Evolutionary conservation across 2,888 invertebrate genomes (phyloP), one percentile per base, ranked within the genome.

Genomic region (Monoplex corrugatus): DNA sequence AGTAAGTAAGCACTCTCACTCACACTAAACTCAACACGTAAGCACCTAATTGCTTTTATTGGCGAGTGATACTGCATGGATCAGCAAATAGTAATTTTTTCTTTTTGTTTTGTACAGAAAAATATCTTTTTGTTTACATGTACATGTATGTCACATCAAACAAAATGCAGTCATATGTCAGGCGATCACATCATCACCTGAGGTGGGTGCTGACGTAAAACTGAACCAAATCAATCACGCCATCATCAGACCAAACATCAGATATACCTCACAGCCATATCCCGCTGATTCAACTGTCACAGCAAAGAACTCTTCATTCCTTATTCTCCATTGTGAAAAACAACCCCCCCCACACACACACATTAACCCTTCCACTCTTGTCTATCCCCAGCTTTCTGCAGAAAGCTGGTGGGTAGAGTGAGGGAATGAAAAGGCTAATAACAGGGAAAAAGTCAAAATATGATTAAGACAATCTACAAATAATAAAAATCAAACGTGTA

Each of bases 21-120:
- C 32, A 86, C 63, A 86, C 86, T 28, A 86, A 2, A 86, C 63
- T 35, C 32, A 68, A 8, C 63, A 38, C 16, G 2, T 13, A 86
- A 86, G 86, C 86, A 86, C 86, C 86, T 86, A 86, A 86, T 43
- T 68, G 86, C 68, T 86, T 86, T 86, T 57, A 86, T 86, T 40
- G 44, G 68, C 84, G 32, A 84, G 38, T 84, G 57, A 84, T 84
- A 84, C 84, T 84, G 84, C 38, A 57, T 84, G 84, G 45, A 84
- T 84, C 84, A 84, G 84, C 84, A 84, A 45, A 83, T 44, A 45
- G n/a, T 68, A n/a, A n/a, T 1, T 68, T 68, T 68, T 84, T 38
- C 57, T 38, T 84, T 38, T 57, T 50, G 40, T 57, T 84, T 84
- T 84, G 32, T 84, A 84, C 84, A 84, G 84, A 84, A 84, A 84